Conservation (phyloP, 2,888 invertebrate species). For the Mimachlamys varia region DNA sequence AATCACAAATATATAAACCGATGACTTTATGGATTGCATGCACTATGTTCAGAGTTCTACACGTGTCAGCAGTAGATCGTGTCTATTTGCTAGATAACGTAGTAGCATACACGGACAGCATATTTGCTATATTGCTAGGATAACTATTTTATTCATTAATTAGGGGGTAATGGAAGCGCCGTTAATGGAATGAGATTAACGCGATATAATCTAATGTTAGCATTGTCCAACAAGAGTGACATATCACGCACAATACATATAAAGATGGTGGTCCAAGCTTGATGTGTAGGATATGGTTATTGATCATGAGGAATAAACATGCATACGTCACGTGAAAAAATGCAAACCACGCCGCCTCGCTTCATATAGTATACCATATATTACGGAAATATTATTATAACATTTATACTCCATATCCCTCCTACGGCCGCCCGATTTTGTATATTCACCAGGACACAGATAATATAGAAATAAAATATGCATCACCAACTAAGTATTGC, state of each 20-base stretch:
- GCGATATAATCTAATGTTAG: background rate
- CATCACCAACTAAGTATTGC: no score
- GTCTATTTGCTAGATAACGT: background rate
- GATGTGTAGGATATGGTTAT: background rate
- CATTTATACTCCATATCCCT: no score
- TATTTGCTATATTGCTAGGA: slow-evolving; percentile 27
- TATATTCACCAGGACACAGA: no score
- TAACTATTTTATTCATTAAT: slow-evolving; percentile 4
- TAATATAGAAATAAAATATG: no score
- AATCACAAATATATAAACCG: background rate
- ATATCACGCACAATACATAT: background rate
- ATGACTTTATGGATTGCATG: background rate
- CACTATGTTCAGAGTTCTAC: background rate
- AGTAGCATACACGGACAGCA: background rate
- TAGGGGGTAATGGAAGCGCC: background rate
- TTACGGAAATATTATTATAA: no score
- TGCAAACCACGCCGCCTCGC: background rate
- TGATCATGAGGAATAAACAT: background rate
- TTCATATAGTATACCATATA: no score
- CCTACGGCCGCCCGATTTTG: no score
- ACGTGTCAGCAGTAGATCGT: background rate
- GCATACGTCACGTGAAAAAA: background rate
- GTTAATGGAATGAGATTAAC: slow-evolving; percentile 28
- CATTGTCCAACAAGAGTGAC: background rate
- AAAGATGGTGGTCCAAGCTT: background rate